Evolutionary conservation across 1,140 invertebrate species (phyloP).

Genomic region (Tribolium castaneum): DNA sequence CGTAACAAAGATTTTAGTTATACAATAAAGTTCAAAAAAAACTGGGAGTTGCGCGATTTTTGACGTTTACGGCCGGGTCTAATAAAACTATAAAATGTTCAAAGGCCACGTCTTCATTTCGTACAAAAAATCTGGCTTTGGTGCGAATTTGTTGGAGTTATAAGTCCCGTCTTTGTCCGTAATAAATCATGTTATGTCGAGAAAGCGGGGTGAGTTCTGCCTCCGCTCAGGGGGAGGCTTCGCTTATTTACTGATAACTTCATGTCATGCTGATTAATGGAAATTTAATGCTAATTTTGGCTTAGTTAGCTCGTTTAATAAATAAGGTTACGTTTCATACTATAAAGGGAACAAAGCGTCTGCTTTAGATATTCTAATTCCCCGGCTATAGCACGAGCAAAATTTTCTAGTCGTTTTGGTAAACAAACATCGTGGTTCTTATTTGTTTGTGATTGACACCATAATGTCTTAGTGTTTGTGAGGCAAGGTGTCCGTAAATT

Average conservation of each 20-base stretch:
- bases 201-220: constrained; percentile 30
- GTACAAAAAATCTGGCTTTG: background rate
- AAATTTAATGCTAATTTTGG: constrained; percentile 62
- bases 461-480: background rate
- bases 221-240: constrained; percentile 49
- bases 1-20: background rate
- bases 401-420: too few species aligned
- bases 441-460: too few species aligned
- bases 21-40: constrained; percentile 13
- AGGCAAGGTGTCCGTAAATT: background rate
- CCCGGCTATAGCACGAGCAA: constrained; percentile 30
- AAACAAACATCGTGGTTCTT: too few species aligned
- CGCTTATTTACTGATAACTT: constrained; percentile 62
- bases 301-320: constrained; percentile 60
- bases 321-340: constrained; percentile 60
- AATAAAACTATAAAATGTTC: constrained; percentile 17
- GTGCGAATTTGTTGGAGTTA: constrained; percentile 32
- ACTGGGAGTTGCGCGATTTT: constrained; percentile 4
- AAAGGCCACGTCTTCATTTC: constrained; percentile 11
- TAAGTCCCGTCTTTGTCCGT: constrained; percentile 21
- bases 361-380: constrained; percentile 60
- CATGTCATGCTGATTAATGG: constrained; percentile 61
- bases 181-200: constrained; percentile 57
- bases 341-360: constrained; percentile 56
- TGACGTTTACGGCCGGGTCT: background rate